Evolutionary conservation across 2,113 vertebrate genomes (phyloP), one percentile per base, ranked within the genome.

Genomic region (Fukomys damarensis): DNA sequence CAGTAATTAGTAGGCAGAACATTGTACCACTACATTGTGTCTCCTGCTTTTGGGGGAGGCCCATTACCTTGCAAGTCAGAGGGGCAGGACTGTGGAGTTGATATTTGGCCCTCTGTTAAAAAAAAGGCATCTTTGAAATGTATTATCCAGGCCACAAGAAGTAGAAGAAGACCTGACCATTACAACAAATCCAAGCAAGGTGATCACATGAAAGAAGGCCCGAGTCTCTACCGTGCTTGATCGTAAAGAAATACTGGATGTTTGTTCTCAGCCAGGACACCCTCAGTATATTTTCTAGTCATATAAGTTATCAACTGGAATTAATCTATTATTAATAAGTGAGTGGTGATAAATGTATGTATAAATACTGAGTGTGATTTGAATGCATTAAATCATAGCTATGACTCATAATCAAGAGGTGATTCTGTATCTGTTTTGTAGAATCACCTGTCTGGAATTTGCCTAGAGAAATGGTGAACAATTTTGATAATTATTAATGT

Each of bases 271-370:
- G 2, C 1, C 46, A 56, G 83, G 26, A 82, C 41, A 72, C 0
- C 24, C 13, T 24, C 46, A 93, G 5, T 81, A 76, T 43, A 84
- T 61, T 5, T 74, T 76, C 41, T 38, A 17, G 11, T 87, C 6
- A 49, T 35, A 58, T 82, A 65, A n/a, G 35, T 5, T 20, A 22
- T 38, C 28, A 59, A 52, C 28, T 85, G 49, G 38, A 49, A 46
- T 86, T 94, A 83, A 91, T 74, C 59, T 95, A 54, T 80, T 83
- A 43, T n/a, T 61, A 77, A 30, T 88, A 77, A 68, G 0, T 89
- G 35, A 8, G 77, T 28, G 87, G 56, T 68, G 28, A 65, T 56
- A 32, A 59, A 43, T 82, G 1, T 32, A 52, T 95, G 59, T 17
- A 38, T 85, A 85, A 83, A 58, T 79, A 10, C 8, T 84, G 22